Evolutionary conservation across 2,797 vertebrate species (phyloP).

Genomic region (Pipistrellus pipistrellus): DNA sequence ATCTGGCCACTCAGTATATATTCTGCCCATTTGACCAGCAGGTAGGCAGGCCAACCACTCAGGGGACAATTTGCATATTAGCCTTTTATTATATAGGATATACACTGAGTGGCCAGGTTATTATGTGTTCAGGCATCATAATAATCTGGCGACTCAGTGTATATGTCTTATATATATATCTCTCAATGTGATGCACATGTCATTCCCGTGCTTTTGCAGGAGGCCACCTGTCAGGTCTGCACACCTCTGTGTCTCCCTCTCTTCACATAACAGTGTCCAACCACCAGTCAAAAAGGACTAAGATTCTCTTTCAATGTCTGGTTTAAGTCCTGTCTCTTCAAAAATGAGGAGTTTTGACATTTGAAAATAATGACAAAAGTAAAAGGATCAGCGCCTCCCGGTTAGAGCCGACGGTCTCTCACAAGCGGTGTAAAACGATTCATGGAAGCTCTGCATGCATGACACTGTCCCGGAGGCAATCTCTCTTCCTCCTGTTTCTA

Average conservation of each 20-base stretch:
- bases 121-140: no score
- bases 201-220: neutral
- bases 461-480: rapidly evolving
- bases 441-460: rapidly evolving
- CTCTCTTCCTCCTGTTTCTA: neutral
- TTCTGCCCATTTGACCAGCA: no score
- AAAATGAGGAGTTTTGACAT: neutral
- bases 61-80: no score
- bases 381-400: neutral
- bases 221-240: neutral
- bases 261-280: neutral
- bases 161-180: neutral
- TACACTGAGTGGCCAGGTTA: no score
- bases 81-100: no score
- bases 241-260: no score
- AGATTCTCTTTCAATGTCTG: neutral
- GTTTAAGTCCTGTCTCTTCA: neutral
- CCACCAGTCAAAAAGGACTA: neutral
- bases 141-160: no score
- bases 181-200: neutral
- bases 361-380: neutral
- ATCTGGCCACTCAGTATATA: no score
- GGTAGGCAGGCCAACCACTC: no score
- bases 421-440: rapidly evolving
- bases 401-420: neutral